Conservation (phyloP, 2,888 invertebrate species). For the Drosophila rellima region DNA sequence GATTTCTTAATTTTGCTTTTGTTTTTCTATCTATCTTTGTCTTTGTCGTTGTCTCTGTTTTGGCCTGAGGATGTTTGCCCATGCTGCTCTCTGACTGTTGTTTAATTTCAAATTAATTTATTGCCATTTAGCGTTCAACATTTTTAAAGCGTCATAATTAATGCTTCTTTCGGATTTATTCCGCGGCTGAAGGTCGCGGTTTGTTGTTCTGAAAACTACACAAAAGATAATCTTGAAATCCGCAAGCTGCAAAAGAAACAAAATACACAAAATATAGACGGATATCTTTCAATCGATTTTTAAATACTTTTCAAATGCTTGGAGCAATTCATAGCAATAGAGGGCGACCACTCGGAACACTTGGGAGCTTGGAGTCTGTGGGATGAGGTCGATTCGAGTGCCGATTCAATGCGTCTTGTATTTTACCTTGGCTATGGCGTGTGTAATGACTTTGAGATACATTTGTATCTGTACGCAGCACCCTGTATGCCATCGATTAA, state of each 20-base stretch:
- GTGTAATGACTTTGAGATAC: conserved; percentile 44
- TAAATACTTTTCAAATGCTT: conserved; percentile 28
- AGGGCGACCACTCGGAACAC: conserved; percentile 21
- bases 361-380: conserved; percentile 19
- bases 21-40: conserved; percentile 28
- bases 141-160: conserved; percentile 51
- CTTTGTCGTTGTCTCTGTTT: conserved; percentile 23
- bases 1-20: conserved; percentile 32
- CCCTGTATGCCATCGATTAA: conserved; percentile 75
- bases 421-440: conserved; percentile 33
- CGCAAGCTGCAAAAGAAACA: conserved; percentile 26
- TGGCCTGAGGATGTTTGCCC: conserved; percentile 51
- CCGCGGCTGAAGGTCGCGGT: conserved; percentile 41
- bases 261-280: conserved; percentile 26
- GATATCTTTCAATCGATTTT: conserved; percentile 65
- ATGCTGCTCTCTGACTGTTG: conserved; percentile 41
- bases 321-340: conserved; percentile 38
- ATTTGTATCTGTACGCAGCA: conserved; percentile 51
- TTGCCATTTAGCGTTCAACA: conserved; percentile 46
- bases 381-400: conserved; percentile 52
- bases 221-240: conserved; percentile 68
- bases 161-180: conserved; percentile 43
- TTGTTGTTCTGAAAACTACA: conserved; percentile 37
- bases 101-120: conserved; percentile 62
- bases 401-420: conserved; percentile 4